Evolutionary conservation across 2,888 invertebrate genomes (phyloP), one percentile per base, ranked within the genome.

Genomic region (Heliconius erato): DNA sequence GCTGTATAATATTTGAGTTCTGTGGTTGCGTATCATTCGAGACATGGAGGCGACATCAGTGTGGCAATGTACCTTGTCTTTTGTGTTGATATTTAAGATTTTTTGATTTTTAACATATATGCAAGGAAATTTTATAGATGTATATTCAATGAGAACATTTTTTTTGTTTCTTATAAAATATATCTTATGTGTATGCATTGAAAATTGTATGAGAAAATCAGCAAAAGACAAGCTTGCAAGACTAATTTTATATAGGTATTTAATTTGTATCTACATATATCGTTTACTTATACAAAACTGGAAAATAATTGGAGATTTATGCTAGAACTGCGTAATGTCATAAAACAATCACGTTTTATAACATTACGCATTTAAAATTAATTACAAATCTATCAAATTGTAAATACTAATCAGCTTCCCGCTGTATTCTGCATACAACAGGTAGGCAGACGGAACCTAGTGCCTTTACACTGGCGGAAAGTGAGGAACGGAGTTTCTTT

Each of bases 31-130:
- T 82, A 79, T 49, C 84, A 89, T 89, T 89, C 93, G 93, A 94
- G 94, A 94, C 94, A 94, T 89, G 89, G 91, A 91, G 94, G 94
- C 94, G 94, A 92, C 94, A 89, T 87, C 88, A 87, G 88, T 89
- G 88, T 80, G 79, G 79, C 80, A 83, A 83, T 82, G 74, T 83
- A 80, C 63, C n/a, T 63, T 63, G 23, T n/a, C 63, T 63, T 63
- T n/a, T n/a, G 63, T 63, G 63, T n/a, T 63, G n/a, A n/a, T n/a
- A 23, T 23, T 54, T 54, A 54, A 54, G 19, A 54, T 23, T 6
- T 63, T n/a, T 63, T n/a, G n/a, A n/a, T 63, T n/a, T 63, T 11
- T 23, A 63, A 63, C 7, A 63, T 63, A 63, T 63, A n/a, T 63
- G 12, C n/a, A n/a, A 63, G 23, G 54, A n/a, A 4, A n/a, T 63